Evolutionary conservation across 2,888 invertebrate species (phyloP), one percentile per base, ranked within the genome.

Genomic region (Coleophora deauratella): DNA sequence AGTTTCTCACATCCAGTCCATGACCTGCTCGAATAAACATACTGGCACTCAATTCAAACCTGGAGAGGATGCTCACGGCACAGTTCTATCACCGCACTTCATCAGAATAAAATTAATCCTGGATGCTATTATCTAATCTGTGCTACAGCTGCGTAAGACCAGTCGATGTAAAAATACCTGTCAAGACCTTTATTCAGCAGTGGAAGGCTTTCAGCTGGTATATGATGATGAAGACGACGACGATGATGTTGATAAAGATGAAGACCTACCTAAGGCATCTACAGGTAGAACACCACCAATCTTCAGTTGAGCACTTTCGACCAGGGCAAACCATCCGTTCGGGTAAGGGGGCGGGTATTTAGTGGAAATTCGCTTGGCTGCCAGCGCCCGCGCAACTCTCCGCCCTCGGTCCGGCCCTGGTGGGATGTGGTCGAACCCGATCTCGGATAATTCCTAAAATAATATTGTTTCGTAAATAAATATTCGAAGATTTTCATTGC

Each of bases 241-340:
- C n/a, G n/a, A n/a, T 91, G 85, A 2, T 92, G 91, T 92, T 58
- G 7, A 52, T 51, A 31, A 2, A 4, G 31, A 4, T 31, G 9
- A 9, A 38, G 11, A 40, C 62, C 62, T 43, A 85, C 94, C 95
- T 21, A 95, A 68, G 27, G 89, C 91, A 38, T 91, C 86, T 0
- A 93, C 86, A 43, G 90, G 86, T 6, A 79, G 72, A 0, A 91
- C 90, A 37, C 88, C 79, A 0, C 88, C 86, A 0, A 62, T 55
- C 32, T 71, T 79, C 12, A 96, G 60, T 0, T 88, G 79, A 6
- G 81, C 72, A 2, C 92, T 91, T 62, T 96, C 95, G 0, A 90
- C 75, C 1, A 96, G 66, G 0, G 89, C 91, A 56, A 93, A 96
- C 97, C 97, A 97, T 0, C 96, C 96, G 61, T 97, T 96, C 0